Conservation (phyloP, 2,888 invertebrate species). For the Mycalesis mineus region DNA sequence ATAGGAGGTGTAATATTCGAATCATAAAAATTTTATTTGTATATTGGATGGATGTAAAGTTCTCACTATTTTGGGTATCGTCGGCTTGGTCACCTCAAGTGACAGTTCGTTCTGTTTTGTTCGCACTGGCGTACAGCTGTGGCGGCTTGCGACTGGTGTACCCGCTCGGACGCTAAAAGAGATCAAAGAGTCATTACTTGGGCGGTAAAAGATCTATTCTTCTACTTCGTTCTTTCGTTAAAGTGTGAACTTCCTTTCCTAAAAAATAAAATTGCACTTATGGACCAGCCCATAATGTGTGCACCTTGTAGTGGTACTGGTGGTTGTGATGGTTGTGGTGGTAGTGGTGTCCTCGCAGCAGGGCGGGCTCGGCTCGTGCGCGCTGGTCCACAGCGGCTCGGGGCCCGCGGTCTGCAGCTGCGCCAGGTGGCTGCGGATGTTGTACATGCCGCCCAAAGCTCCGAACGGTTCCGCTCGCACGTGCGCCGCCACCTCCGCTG, state of each 20-base stretch:
- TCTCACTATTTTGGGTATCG: constrained; percentile 13
- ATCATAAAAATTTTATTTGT: no score
- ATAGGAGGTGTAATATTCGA: no score
- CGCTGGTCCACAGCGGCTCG: constrained; percentile 54
- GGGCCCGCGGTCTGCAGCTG: constrained; percentile 48
- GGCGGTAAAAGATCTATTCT: no score
- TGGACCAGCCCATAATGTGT: no score
- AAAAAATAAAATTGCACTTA: no score
- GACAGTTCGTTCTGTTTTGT: constrained; percentile 13
- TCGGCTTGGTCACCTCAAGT: constrained; percentile 8
- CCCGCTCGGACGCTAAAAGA: constrained; percentile 5
- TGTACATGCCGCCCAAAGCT: constrained; percentile 79
- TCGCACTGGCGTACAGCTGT: constrained; percentile 10
- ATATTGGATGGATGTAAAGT: no score
- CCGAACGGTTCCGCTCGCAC: constrained; percentile 78
- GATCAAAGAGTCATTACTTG: no score
- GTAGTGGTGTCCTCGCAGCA: constrained; percentile 37
- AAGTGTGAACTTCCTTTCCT: no score
- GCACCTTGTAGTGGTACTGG: no score
- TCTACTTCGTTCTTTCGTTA: no score
- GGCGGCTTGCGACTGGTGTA: constrained; percentile 13
- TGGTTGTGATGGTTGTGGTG: no score
- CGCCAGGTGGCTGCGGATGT: constrained; percentile 70
- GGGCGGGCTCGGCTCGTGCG: constrained; percentile 47
- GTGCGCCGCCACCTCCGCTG: constrained; percentile 65